Evolutionary conservation across 2,113 vertebrate genomes (phyloP).

Genomic region (Cheilinus undulatus): DNA sequence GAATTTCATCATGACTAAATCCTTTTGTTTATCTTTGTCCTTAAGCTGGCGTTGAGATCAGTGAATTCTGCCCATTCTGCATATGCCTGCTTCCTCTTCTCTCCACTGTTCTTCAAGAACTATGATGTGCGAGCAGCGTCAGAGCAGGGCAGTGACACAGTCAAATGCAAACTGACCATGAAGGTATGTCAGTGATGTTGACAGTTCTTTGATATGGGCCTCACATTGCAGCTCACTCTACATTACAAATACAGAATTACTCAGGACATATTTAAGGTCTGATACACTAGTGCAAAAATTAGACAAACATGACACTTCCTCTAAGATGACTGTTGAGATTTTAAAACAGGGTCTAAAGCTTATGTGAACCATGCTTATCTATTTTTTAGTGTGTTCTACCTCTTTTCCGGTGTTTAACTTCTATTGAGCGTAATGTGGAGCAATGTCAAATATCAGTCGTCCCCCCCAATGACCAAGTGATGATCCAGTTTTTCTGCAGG

Average conservation of each 20-base stretch:
- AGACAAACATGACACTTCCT: background rate
- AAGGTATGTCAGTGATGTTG: conserved; percentile 83
- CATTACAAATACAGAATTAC: background rate
- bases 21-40: background rate
- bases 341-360: background rate
- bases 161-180: conserved; percentile 88
- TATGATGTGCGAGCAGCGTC: conserved; percentile 80
- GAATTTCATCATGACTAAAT: background rate
- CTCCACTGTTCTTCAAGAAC: conserved; percentile 89
- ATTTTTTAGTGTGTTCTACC: conserved; percentile 87
- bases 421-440: conserved; percentile 89
- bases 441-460: conserved; percentile 87
- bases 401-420: conserved; percentile 88
- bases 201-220: background rate
- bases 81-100: conserved; percentile 91
- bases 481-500: conserved; percentile 90
- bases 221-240: background rate
- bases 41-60: conserved; percentile 90
- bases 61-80: conserved; percentile 91
- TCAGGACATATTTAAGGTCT: background rate
- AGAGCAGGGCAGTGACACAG: conserved; percentile 51
- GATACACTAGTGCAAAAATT: background rate
- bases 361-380: conserved; percentile 1
- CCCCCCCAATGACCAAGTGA: conserved; percentile 73
- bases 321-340: background rate